Evolutionary conservation across 2,113 vertebrate genomes (phyloP).

Genomic region (Solea solea): DNA sequence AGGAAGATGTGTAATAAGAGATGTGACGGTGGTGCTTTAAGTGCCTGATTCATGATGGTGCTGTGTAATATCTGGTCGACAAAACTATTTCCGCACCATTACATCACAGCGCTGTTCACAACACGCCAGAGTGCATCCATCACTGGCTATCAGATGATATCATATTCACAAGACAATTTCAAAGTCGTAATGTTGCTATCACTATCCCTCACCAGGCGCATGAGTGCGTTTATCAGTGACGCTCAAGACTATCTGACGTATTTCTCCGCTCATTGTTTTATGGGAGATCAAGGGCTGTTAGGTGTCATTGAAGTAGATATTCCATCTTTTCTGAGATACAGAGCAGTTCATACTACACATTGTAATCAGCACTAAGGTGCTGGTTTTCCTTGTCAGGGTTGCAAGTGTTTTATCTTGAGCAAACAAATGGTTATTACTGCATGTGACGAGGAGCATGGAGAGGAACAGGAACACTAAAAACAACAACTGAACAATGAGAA

Average conservation of each 20-base stretch:
- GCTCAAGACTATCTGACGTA: conserved; percentile 1
- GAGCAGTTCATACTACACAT: neutral
- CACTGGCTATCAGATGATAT: conserved; percentile 49
- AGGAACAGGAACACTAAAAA: neutral
- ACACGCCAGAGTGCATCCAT: conserved; percentile 43
- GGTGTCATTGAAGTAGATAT: conserved; percentile 4
- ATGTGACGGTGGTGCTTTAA: conserved; percentile 50
- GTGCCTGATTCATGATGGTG: conserved; percentile 63
- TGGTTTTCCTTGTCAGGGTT: neutral
- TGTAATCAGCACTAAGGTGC: neutral
- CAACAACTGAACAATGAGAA: no score
- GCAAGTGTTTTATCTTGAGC: neutral
- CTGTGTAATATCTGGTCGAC: conserved; percentile 56
- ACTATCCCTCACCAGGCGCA: conserved; percentile 15
- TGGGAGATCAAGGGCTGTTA: conserved; percentile 6
- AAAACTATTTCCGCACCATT: conserved; percentile 54
- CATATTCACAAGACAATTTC: conserved; percentile 40
- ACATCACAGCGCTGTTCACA: conserved; percentile 45
- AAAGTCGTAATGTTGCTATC: conserved; percentile 26
- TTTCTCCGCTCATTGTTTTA: conserved; percentile 25
- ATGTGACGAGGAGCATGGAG: neutral
- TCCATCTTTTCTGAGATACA: conserved; percentile 1
- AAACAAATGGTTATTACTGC: neutral
- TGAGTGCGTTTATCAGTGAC: neutral
- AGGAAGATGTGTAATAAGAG: conserved; percentile 49